Percentiles rank a stretch among this genome's conserved stretches.
Conservation (phyloP, 2,797 vertebrate species). For the Margarornis squamiger region DNA sequence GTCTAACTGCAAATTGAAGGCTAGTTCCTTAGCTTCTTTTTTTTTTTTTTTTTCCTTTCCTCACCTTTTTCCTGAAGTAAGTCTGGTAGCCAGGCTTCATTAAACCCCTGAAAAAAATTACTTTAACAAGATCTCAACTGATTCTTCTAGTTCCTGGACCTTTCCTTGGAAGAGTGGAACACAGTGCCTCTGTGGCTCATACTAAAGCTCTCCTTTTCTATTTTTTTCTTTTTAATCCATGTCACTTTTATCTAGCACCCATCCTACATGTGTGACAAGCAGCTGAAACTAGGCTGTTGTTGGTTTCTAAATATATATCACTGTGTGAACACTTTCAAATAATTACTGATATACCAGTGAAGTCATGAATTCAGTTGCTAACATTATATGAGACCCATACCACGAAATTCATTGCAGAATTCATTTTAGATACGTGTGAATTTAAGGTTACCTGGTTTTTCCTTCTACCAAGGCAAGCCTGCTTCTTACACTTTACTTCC, state of each 20-base stretch:
- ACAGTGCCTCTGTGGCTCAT: background rate
- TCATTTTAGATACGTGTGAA: background rate
- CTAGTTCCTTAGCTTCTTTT: background rate
- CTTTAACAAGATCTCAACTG: background rate
- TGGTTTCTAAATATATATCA: slow-evolving; percentile 55
- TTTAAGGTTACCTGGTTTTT: background rate
- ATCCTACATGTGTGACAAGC: slow-evolving; percentile 40
- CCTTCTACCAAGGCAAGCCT: background rate
- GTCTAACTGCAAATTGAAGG: background rate
- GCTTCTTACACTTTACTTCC: background rate
- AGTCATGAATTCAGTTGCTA: slow-evolving; percentile 21
- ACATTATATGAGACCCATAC: background rate
- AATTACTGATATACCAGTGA: background rate
- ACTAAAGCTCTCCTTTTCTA: background rate
- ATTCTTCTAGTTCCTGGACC: background rate
- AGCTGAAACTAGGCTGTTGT: slow-evolving; percentile 44
- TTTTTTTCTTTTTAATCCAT: background rate
- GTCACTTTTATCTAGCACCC: slow-evolving; percentile 38
- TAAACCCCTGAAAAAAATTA: background rate
- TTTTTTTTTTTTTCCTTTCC: background rate
- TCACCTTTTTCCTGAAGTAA: background rate
- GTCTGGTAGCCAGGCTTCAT: background rate
- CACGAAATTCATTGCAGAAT: background rate
- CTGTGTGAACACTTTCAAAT: slow-evolving; percentile 36
- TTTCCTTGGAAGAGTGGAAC: background rate